Evolutionary conservation across 2,797 vertebrate species (phyloP).

Genomic region (Sebastes variabilis): DNA sequence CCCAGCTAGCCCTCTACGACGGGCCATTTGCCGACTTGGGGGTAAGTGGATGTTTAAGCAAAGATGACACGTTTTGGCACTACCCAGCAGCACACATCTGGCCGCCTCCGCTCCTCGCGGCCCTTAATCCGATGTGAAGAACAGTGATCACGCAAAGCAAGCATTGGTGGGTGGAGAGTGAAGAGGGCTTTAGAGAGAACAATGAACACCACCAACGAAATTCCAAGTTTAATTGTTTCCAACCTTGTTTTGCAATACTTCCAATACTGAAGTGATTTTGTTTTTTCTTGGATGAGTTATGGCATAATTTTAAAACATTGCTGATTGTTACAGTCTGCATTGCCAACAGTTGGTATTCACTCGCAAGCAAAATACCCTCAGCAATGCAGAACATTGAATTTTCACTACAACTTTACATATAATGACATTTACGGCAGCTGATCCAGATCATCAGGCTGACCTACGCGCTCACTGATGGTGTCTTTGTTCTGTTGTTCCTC

Average conservation of each 20-base stretch:
- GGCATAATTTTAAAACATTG: slow-evolving; percentile 18
- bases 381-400: slow-evolving; percentile 9
- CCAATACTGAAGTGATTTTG: slow-evolving; percentile 1
- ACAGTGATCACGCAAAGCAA: slow-evolving; percentile 64
- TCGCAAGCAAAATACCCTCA: neutral
- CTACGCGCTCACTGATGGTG: slow-evolving; percentile 2
- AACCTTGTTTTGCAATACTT: slow-evolving; percentile 29
- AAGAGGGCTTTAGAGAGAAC: slow-evolving; percentile 50
- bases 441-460: neutral
- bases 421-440: neutral
- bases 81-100: slow-evolving; percentile 70
- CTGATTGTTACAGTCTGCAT: slow-evolving; percentile 21
- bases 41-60: slow-evolving; percentile 81
- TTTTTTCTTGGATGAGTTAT: slow-evolving; percentile 18
- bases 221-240: slow-evolving; percentile 41
- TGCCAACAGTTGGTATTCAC: slow-evolving; percentile 26
- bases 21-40: slow-evolving; percentile 98
- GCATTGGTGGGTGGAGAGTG: slow-evolving; percentile 44
- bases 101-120: slow-evolving; percentile 44
- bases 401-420: neutral
- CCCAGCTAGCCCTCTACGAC: slow-evolving; percentile 96
- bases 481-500: slow-evolving; percentile 47
- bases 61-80: slow-evolving; percentile 77
- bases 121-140: slow-evolving; percentile 75
- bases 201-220: slow-evolving; percentile 39